A percentile compares a stretch with the other conserved stretches of the same genome.
Evolutionary conservation across 2,113 vertebrate species (phyloP).

Genomic region (Myodes glareolus): DNA sequence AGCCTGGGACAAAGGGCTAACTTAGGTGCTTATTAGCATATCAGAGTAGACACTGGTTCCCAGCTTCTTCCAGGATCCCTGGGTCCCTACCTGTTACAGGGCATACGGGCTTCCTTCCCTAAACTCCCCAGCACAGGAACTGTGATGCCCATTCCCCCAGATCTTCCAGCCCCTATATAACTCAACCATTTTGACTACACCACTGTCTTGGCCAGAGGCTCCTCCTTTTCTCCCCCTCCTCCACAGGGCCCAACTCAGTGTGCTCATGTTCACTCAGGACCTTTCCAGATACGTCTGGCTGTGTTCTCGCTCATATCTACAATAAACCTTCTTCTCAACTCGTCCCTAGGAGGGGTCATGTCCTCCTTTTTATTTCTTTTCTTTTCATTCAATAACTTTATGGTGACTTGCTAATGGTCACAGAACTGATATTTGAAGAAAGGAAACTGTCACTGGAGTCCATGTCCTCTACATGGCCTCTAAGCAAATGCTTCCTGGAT

Average conservation of each 20-base stretch:
- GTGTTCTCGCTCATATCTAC: background rate
- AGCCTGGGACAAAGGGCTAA: background rate
- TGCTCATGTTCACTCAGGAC: background rate
- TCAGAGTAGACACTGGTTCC: background rate
- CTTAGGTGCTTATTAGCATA: background rate
- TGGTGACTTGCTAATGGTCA: background rate
- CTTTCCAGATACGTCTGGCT: background rate
- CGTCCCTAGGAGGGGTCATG: background rate
- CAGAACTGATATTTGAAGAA: background rate
- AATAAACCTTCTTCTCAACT: background rate
- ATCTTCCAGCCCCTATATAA: background rate
- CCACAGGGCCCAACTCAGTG: background rate
- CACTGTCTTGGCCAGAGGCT: background rate
- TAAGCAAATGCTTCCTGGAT: conserved; percentile 1
- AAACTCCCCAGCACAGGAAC: background rate
- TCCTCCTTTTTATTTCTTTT: too few species aligned
- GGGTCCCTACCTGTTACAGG: background rate
- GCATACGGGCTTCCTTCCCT: background rate
- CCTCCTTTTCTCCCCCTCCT: background rate
- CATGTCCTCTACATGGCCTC: background rate
- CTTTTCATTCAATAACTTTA: background rate
- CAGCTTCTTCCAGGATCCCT: background rate
- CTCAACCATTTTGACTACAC: background rate
- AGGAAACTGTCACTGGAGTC: background rate
- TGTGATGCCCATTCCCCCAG: background rate